Conservation (phyloP, 2,113 vertebrate genomes). For the Gasterosteus aculeatus region DNA sequence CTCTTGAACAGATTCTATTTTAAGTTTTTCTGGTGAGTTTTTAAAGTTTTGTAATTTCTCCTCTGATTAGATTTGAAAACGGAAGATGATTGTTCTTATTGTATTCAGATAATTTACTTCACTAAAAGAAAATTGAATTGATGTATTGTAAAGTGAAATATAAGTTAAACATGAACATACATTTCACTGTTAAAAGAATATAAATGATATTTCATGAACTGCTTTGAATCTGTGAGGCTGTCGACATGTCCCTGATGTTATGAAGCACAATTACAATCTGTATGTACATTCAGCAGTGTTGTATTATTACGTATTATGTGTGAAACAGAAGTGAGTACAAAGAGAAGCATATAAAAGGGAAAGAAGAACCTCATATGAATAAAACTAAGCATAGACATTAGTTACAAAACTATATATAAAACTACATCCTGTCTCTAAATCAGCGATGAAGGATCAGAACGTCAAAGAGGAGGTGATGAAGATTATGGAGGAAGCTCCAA, state of each 20-base stretch:
- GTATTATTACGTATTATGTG: neutral
- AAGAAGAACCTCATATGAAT: neutral
- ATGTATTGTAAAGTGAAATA: too few relatives aligned
- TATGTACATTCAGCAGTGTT: neutral
- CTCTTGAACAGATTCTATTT: neutral
- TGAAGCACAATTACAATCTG: neutral
- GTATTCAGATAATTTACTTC: neutral
- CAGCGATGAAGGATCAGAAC: constrained; percentile 70
- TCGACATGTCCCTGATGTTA: neutral
- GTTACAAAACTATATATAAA: neutral
- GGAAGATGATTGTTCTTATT: too few relatives aligned
- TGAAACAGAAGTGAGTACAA: too few relatives aligned
- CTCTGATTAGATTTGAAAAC: neutral
- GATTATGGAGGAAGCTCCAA: constrained; percentile 80
- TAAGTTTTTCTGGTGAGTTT: constrained; percentile 28
- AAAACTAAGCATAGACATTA: neutral
- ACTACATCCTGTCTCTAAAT: neutral
- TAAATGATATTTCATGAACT: too few relatives aligned
- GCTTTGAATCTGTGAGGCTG: neutral
- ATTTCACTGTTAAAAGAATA: neutral
- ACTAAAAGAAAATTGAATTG: neutral
- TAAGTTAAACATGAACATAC: neutral
- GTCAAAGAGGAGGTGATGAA: constrained; percentile 61
- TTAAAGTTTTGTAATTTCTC: neutral
- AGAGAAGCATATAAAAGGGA: neutral